Evolutionary conservation across 2,113 vertebrate species (phyloP).

Genomic region (Eleginops maclovinus): DNA sequence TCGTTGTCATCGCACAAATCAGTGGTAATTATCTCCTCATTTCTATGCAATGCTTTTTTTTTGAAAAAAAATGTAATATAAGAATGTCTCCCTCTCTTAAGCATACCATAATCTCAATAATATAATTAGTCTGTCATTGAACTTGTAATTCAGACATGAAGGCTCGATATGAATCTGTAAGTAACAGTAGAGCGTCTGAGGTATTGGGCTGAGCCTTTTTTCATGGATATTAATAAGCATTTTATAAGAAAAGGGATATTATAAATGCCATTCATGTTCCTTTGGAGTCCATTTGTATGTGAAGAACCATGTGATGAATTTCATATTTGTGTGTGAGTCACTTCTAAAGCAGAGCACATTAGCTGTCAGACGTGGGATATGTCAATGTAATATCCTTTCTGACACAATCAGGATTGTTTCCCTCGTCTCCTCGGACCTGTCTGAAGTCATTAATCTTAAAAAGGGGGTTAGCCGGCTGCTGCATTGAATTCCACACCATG

Average conservation of each 20-base stretch:
- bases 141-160: slow-evolving; percentile 37
- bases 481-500: slow-evolving; percentile 73
- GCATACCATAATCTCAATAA: slow-evolving; percentile 29
- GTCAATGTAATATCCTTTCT: slow-evolving; percentile 85
- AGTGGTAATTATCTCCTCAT: slow-evolving; percentile 71
- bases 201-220: not conserved
- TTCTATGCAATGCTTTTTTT: slow-evolving; percentile 53
- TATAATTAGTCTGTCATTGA: slow-evolving; percentile 54
- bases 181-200: not conserved
- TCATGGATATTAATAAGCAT: not conserved
- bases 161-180: not conserved
- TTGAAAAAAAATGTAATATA: slow-evolving; percentile 52
- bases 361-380: slow-evolving; percentile 80
- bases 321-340: slow-evolving; percentile 64
- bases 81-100: slow-evolving; percentile 34
- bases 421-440: slow-evolving; percentile 80
- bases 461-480: slow-evolving; percentile 70
- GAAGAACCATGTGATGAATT: slow-evolving; percentile 63
- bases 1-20: slow-evolving; percentile 59
- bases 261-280: slow-evolving; percentile 28
- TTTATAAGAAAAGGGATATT: slow-evolving; percentile 16
- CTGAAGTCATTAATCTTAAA: slow-evolving; percentile 84
- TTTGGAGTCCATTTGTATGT: slow-evolving; percentile 57
- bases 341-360: slow-evolving; percentile 79
- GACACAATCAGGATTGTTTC: slow-evolving; percentile 85